Evolutionary conservation across 2,797 vertebrate genomes (phyloP).

Genomic region (Bradypus variegatus): DNA sequence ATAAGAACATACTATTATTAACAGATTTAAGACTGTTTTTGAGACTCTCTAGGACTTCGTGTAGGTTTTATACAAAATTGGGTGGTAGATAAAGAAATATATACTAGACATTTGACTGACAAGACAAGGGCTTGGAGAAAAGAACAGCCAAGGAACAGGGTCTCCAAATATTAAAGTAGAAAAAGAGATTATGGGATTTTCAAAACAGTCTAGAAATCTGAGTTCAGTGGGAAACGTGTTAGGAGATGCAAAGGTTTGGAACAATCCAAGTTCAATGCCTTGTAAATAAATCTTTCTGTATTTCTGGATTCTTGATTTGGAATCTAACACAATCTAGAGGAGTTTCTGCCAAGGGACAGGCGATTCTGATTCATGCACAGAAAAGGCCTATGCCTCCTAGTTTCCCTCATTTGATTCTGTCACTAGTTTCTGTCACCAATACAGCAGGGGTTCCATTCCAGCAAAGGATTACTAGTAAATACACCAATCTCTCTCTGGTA

Average conservation of each 20-base stretch:
- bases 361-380: not conserved
- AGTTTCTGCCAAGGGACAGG: not conserved
- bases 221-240: not conserved
- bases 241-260: not conserved
- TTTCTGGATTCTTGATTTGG: conserved; percentile 32
- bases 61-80: conserved; percentile 4
- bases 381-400: not conserved
- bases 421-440: not conserved
- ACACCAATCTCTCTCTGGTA: not conserved
- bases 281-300: conserved; percentile 2
- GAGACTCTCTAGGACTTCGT: not conserved
- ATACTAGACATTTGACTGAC: not conserved
- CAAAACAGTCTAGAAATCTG: conserved; percentile 26
- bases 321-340: not conserved
- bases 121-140: conserved; percentile 5
- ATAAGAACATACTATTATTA: conserved; percentile 36
- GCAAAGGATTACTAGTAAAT: not conserved
- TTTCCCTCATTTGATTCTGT: conserved; percentile 9
- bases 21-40: not conserved
- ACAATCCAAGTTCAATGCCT: not conserved
- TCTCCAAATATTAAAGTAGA: not conserved
- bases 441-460: not conserved
- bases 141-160: not conserved
- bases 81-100: not conserved
- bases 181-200: conserved; percentile 15